These are phyloP conservation scores for Mormyrops attenuatus DNA, from an alignment of 2,797 vertebrate species.

Conservation along the genomic window DNA sequence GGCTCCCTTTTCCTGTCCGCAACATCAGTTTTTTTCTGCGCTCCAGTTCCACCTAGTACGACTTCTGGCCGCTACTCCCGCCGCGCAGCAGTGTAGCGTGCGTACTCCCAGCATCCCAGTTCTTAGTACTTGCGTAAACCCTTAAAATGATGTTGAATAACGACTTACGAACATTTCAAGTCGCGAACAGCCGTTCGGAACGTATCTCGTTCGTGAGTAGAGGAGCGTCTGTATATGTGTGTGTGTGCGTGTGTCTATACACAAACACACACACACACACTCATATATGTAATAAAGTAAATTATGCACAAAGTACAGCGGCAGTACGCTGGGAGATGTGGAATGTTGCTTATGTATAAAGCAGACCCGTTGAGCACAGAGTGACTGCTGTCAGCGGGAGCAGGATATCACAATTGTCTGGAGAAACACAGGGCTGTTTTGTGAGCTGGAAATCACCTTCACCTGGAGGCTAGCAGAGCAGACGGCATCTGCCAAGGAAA, in stretches of 20 bases:
- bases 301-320: constrained; percentile 9
- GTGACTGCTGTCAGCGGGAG: constrained; percentile 15
- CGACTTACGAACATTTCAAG: too few relatives aligned
- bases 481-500: constrained; percentile 64
- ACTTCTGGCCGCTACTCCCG: too few relatives aligned
- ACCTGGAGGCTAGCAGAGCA: constrained; percentile 59
- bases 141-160: too few relatives aligned
- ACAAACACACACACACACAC: not conserved
- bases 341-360: constrained; percentile 18
- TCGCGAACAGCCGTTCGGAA: too few relatives aligned
- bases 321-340: constrained; percentile 14
- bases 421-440: constrained; percentile 31
- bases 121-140: too few relatives aligned
- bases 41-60: too few relatives aligned
- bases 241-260: not conserved
- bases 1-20: too few relatives aligned
- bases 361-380: constrained; percentile 22
- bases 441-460: constrained; percentile 39
- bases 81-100: too few relatives aligned
- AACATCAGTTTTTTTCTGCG: too few relatives aligned
- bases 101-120: too few relatives aligned
- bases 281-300: not conserved
- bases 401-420: constrained; percentile 26
- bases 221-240: too few relatives aligned
- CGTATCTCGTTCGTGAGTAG: too few relatives aligned